These are phyloP conservation scores for Blera fallax DNA, from an alignment of 2,888 invertebrate genomes.

Conservation along the genomic window DNA sequence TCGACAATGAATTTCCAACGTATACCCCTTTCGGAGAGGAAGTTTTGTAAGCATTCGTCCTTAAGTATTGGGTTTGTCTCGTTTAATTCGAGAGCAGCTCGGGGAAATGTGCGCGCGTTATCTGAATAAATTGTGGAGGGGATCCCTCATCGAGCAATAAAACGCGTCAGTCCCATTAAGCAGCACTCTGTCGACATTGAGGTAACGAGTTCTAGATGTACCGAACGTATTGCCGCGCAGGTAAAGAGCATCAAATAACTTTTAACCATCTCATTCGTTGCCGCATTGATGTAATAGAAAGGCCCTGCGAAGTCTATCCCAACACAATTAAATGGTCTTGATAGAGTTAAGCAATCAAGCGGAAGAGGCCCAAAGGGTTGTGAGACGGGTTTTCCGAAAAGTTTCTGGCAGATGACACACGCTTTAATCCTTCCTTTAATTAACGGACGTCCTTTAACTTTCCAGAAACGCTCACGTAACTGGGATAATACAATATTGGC, in stretches of 20 bases:
- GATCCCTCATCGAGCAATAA: too few relatives aligned
- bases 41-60: not conserved
- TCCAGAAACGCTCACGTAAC: slow-evolving; percentile 4
- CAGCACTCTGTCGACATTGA: not conserved
- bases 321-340: not conserved
- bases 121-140: too few relatives aligned
- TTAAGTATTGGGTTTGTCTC: not conserved
- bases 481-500: too few relatives aligned
- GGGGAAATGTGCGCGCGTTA: too few relatives aligned
- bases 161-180: too few relatives aligned
- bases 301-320: slow-evolving; percentile 1
- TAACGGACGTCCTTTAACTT: not conserved
- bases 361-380: slow-evolving; percentile 14
- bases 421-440: not conserved
- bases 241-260: not conserved
- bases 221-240: not conserved
- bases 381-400: not conserved
- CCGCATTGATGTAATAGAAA: not conserved
- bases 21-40: not conserved
- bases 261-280: not conserved
- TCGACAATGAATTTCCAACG: slow-evolving; percentile 31
- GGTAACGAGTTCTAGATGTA: not conserved
- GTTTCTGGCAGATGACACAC: slow-evolving; percentile 8
- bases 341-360: too few relatives aligned
- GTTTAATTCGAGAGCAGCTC: too few relatives aligned